A percentile compares a stretch with the other conserved stretches of the same genome.
Conservation (phyloP, 2,888 invertebrate species). For the Stramonita haemastoma region DNA sequence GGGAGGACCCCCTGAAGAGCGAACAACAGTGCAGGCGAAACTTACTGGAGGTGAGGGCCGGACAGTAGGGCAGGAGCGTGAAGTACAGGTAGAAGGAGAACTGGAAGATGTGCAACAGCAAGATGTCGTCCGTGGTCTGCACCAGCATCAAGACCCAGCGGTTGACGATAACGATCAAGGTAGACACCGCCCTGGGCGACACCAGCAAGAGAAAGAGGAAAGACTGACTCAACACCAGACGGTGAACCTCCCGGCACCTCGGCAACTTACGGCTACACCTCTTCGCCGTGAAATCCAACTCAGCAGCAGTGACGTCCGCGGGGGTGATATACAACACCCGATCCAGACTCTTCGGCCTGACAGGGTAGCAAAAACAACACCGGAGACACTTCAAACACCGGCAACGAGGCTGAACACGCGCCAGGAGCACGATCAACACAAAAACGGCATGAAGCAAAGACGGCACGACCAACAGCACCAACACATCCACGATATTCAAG, state of each 20-base stretch:
- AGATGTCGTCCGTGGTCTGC: slow-evolving; percentile 51
- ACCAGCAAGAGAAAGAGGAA: slow-evolving; percentile 59
- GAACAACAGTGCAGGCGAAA: slow-evolving; percentile 44
- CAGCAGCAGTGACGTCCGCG: not conserved
- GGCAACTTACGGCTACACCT: not conserved
- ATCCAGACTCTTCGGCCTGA: not conserved
- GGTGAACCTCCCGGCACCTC: slow-evolving; percentile 52
- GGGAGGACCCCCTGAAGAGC: not conserved
- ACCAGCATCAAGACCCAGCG: slow-evolving; percentile 46
- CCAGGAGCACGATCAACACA: slow-evolving; percentile 49
- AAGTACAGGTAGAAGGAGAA: slow-evolving; percentile 63
- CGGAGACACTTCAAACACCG: not conserved
- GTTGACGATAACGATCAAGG: slow-evolving; percentile 52
- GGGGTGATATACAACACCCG: not conserved
- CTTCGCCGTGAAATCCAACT: not conserved
- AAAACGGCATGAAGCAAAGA: slow-evolving; percentile 58
- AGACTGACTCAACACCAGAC: slow-evolving; percentile 55
- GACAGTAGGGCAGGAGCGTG: slow-evolving; percentile 58
- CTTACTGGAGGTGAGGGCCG: slow-evolving; percentile 55
- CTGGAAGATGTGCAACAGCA: slow-evolving; percentile 60
- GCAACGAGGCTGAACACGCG: slow-evolving; percentile 39
- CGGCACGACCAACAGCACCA: slow-evolving; percentile 58
- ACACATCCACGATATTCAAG: slow-evolving; percentile 59
- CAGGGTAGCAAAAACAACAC: not conserved
- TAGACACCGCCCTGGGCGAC: slow-evolving; percentile 60